A percentile compares a stretch with the other conserved stretches of the same genome.
These are phyloP conservation scores for Megastigmus dorsalis DNA, from an alignment of 2,888 invertebrate species.

Conservation along the genomic window DNA sequence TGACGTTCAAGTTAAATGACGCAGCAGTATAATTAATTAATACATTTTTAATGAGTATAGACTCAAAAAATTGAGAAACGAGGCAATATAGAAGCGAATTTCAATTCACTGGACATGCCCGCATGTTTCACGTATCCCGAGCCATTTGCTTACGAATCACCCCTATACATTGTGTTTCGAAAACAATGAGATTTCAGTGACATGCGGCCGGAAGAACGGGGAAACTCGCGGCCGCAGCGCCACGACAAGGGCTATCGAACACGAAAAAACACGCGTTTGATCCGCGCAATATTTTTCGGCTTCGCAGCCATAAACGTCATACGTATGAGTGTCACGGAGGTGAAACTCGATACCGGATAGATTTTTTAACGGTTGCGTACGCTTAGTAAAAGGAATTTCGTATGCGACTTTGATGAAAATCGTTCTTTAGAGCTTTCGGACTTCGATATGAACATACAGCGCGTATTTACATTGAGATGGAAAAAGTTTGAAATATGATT, in stretches of 20 bases:
- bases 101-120: too few relatives aligned
- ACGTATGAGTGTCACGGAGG: neutral
- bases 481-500: too few relatives aligned
- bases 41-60: neutral
- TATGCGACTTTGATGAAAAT: neutral
- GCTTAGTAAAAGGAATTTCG: constrained; percentile 14
- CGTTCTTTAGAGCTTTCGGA: neutral
- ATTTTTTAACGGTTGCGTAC: constrained; percentile 27
- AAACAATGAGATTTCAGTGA: constrained; percentile 29
- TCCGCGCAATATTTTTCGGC: constrained; percentile 14
- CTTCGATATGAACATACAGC: too few relatives aligned
- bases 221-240: neutral
- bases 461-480: too few relatives aligned
- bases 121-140: neutral
- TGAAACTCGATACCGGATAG: constrained; percentile 1
- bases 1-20: too few relatives aligned
- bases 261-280: constrained; percentile 15
- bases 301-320: constrained; percentile 6
- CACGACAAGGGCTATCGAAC: neutral
- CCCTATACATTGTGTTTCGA: neutral
- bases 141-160: neutral
- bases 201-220: neutral
- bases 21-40: neutral
- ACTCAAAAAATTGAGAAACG: neutral
- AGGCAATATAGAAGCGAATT: too few relatives aligned